Base-by-base conservation (phyloP, 2,797 vertebrate species). In the Leptodactylus fallax region DNA sequence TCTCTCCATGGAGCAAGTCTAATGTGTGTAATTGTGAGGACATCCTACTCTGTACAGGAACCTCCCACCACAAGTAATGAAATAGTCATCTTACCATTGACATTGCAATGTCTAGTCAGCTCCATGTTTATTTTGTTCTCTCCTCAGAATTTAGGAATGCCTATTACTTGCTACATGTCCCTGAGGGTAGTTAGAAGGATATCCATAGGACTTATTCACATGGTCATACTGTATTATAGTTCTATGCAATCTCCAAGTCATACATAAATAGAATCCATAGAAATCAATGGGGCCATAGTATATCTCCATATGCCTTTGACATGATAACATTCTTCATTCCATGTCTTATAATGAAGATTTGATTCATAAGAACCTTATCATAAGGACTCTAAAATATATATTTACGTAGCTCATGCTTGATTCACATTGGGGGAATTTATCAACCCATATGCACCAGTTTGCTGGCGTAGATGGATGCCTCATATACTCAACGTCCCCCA, bases 81-180 rank as follows among this genome's bases (percentile, higher is more conserved):
- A 81, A 77, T 76, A 77, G 72, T 81, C 81, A 85, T 82, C 79
- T 76, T 69, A 69, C 87, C 25, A 81, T 88, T 60, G 63, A 55
- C 49, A 27, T 16, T 47, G 45, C 65, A 79, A 83, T 79, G 19
- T 74, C 58, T 83, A 10, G 45, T 67, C 72, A 47, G 45, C 9
- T n/a, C 49, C n/a, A 58, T 58, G 74, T 21, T 56, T 87, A 56
- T 78, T 53, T 87, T 87, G 23, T 51, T 5, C 51, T 67, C 61
- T 72, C 65, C 3, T 55, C 47, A 76, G 82, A 79, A 5, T 81
- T 27, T 55, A 65, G 45, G 58, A 88, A 85, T 74, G 13, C 49
- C 45, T 74, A 61, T 80, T 79, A 84, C 80, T 76, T 83, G 58
- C 80, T 83, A 69, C 65, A 69, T 19, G 53, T 83, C 81, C 72